phyloP scores from a whole-genome alignment of 2,888 invertebrate genomes.

The Cantharis flavilabris region DNA sequence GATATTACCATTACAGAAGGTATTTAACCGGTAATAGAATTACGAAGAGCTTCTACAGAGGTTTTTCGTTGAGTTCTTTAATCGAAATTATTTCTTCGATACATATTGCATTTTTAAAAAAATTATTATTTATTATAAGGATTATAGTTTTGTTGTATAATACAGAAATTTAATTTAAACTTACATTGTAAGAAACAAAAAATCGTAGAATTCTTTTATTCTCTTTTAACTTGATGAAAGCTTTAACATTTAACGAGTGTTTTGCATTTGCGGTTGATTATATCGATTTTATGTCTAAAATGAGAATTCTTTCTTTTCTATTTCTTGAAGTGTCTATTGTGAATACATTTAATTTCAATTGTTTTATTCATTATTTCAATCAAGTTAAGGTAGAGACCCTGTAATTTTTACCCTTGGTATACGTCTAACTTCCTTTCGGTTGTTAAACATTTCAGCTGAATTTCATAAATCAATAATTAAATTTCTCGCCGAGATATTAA shows the following conservation, averaged over 20 bases:
- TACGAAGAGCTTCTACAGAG: background rate
- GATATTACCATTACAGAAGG: background rate
- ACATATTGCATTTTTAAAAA: background rate
- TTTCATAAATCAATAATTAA: background rate
- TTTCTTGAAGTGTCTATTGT: background rate
- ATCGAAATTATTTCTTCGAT: background rate
- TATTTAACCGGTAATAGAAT: background rate
- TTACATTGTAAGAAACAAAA: background rate
- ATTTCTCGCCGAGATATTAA: background rate
- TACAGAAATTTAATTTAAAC: no score
- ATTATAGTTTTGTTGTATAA: no score
- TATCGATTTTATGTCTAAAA: background rate
- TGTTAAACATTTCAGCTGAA: background rate
- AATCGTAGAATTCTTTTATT: background rate
- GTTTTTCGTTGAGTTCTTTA: background rate
- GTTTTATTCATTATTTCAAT: background rate
- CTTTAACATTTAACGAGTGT: background rate
- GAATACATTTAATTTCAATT: background rate
- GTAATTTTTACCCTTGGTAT: background rate
- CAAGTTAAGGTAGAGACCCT: background rate
- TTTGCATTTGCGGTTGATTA: background rate
- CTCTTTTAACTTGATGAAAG: background rate
- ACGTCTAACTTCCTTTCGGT: background rate
- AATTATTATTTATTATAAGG: no score
- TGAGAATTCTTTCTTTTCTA: background rate